phyloP scores from a whole-genome alignment of 2,797 vertebrate genomes.

The Columba guinea region DNA sequence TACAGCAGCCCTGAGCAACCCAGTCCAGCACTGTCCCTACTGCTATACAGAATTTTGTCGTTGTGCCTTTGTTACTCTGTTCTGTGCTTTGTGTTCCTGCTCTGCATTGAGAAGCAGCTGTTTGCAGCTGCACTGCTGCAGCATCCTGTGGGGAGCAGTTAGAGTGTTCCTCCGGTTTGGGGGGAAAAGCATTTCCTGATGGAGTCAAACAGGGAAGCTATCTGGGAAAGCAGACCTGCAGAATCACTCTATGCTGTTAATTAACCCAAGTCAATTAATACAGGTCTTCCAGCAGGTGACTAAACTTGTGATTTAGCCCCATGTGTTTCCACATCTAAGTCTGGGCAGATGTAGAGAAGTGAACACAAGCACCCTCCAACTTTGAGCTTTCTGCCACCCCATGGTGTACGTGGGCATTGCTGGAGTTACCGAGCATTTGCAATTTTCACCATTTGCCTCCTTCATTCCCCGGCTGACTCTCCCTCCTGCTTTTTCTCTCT shows the following conservation, averaged over 20 bases:
- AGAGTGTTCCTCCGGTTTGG: neutral
- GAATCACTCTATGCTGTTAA: neutral
- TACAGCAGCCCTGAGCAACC: neutral
- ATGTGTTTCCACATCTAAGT: neutral
- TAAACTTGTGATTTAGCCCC: neutral
- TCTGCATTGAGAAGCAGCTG: neutral
- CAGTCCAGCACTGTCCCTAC: neutral
- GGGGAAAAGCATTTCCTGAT: neutral
- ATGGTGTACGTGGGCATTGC: rapidly evolving
- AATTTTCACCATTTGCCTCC: neutral
- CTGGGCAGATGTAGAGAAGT: neutral
- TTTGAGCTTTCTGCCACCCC: neutral
- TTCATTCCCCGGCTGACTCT: neutral
- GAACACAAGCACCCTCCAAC: neutral
- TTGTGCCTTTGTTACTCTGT: neutral
- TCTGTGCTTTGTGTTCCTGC: neutral
- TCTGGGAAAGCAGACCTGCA: neutral
- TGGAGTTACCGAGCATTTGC: neutral
- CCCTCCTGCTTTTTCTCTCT: neutral
- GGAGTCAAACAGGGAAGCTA: neutral
- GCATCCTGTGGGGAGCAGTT: neutral
- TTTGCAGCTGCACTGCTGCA: neutral
- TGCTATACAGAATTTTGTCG: rapidly evolving
- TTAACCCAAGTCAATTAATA: neutral
- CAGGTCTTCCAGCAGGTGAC: neutral